Conservation (phyloP, 2,888 invertebrate genomes). For the Zaprionus bogoriensis region DNA sequence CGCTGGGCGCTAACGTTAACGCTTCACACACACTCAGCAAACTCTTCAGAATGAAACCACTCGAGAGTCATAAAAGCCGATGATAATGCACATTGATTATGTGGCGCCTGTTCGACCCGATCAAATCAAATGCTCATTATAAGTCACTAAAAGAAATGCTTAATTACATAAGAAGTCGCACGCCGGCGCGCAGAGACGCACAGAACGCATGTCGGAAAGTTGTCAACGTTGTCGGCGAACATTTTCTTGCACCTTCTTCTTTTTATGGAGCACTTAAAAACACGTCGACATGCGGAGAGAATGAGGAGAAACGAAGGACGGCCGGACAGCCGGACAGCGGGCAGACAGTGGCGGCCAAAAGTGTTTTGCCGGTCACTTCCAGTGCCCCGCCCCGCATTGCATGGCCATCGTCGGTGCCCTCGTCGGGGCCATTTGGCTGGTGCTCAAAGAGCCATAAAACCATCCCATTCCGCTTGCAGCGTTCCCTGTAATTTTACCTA, state of each 20-base stretch:
- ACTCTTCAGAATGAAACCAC: not conserved
- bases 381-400: conserved; percentile 35
- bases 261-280: conserved; percentile 58
- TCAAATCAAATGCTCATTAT: conserved; percentile 60
- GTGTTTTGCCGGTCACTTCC: conserved; percentile 60
- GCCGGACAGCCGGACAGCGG: not conserved
- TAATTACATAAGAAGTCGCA: conserved; percentile 47
- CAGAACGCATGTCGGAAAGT: conserved; percentile 35
- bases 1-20: too few relatives aligned
- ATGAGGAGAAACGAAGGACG: not conserved
- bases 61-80: conserved; percentile 31
- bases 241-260: conserved; percentile 22
- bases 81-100: conserved; percentile 50
- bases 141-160: conserved; percentile 51
- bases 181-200: conserved; percentile 9
- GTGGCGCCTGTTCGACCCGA: conserved; percentile 49
- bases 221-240: conserved; percentile 40
- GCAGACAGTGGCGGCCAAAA: conserved; percentile 36
- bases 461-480: conserved; percentile 34
- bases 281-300: conserved; percentile 15
- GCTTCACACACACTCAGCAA: too few relatives aligned
- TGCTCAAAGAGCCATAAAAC: conserved; percentile 49
- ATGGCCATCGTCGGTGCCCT: conserved; percentile 36
- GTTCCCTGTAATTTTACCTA: conserved; percentile 18
- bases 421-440: conserved; percentile 65